Evolutionary conservation across 2,113 vertebrate species (phyloP).

Genomic region (Labeo rohita): DNA sequence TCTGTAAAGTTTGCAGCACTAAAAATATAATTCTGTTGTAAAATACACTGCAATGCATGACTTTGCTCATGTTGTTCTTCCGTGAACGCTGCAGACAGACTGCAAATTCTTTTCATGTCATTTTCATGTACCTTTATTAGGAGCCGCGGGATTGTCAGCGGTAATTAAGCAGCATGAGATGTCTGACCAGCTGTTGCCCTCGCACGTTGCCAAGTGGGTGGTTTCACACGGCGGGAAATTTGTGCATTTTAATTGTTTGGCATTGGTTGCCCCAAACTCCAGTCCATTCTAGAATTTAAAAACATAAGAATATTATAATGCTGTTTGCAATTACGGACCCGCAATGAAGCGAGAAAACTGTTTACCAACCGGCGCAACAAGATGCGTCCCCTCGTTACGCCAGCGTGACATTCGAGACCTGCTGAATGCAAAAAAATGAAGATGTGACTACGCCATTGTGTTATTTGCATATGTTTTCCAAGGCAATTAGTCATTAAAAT

Average conservation of each 20-base stretch:
- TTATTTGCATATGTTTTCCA: background rate
- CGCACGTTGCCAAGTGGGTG: background rate
- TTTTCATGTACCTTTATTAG: slow-evolving; percentile 2
- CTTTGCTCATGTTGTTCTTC: background rate
- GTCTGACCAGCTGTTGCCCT: slow-evolving; percentile 8
- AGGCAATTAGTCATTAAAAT: slow-evolving; percentile 1
- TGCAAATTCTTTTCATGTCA: slow-evolving; percentile 8
- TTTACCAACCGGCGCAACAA: background rate
- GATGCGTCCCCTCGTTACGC: background rate
- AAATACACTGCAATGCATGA: background rate
- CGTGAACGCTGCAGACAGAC: background rate
- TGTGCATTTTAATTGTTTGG: background rate
- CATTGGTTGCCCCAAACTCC: background rate
- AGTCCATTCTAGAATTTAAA: background rate
- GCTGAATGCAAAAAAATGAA: background rate
- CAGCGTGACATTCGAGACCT: background rate
- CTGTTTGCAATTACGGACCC: background rate
- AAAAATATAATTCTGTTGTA: background rate
- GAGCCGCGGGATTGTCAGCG: background rate
- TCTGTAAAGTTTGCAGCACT: background rate
- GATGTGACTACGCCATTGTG: background rate
- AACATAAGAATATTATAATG: background rate
- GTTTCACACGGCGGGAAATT: background rate
- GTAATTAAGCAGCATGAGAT: slow-evolving; percentile 1
- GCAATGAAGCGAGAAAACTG: background rate